Evolutionary conservation across 2,888 invertebrate genomes (phyloP).

Genomic region (Zaprionus obscuricornis): DNA sequence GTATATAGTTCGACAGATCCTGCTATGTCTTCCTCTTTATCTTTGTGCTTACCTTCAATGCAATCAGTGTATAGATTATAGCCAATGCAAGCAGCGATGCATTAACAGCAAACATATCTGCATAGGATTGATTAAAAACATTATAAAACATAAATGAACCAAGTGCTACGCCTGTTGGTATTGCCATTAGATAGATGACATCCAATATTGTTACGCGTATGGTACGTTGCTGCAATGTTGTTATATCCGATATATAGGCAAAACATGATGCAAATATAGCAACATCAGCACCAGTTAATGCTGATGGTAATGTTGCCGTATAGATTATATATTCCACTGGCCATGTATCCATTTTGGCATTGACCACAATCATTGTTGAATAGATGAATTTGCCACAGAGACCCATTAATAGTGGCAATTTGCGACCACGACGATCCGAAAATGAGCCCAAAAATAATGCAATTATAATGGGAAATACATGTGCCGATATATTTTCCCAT

Average conservation of each 20-base stretch:
- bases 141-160: constrained; percentile 88
- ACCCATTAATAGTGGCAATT: constrained; percentile 89
- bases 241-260: constrained; percentile 91
- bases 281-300: constrained; percentile 90
- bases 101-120: constrained; percentile 90
- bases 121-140: constrained; percentile 87
- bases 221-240: constrained; percentile 88
- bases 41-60: constrained; percentile 84
- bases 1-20: not conserved
- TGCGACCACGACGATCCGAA: constrained; percentile 91
- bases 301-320: constrained; percentile 90
- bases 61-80: constrained; percentile 87
- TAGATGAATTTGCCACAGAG: constrained; percentile 90
- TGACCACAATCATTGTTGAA: constrained; percentile 89
- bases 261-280: constrained; percentile 92
- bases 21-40: not conserved
- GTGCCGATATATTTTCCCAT: constrained; percentile 90
- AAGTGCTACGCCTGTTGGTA: constrained; percentile 91
- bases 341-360: constrained; percentile 87
- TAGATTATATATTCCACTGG: constrained; percentile 90
- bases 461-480: constrained; percentile 89
- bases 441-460: constrained; percentile 92
- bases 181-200: constrained; percentile 91
- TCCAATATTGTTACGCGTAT: constrained; percentile 92
- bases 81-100: constrained; percentile 86